Conservation (phyloP, 2,113 vertebrate species). For the Actenoides lindsayi region DNA sequence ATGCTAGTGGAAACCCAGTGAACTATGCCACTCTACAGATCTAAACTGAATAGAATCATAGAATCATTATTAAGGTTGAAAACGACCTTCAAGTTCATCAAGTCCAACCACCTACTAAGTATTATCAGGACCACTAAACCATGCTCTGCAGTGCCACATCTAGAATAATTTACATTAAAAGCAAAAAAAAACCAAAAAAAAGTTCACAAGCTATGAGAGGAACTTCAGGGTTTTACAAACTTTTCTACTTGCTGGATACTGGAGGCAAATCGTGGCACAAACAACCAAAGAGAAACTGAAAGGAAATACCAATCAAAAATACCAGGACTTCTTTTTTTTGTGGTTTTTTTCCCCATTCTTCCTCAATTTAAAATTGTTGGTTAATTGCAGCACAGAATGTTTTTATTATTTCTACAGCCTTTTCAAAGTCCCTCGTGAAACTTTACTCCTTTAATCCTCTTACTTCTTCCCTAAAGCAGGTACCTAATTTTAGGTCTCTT, state of each 20-base stretch:
- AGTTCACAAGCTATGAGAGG: neutral
- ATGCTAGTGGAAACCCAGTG: neutral
- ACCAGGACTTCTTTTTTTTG: neutral
- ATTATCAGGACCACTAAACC: too few relatives aligned
- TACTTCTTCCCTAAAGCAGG: neutral
- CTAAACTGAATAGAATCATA: neutral
- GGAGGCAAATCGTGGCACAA: neutral
- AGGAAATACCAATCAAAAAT: neutral
- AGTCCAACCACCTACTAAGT: too few relatives aligned
- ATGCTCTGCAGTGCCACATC: too few relatives aligned
- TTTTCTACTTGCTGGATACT: neutral
- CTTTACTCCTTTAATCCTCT: conserved; percentile 21
- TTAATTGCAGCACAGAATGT: conserved; percentile 15
- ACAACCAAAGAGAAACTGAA: neutral
- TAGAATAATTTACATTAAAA: neutral
- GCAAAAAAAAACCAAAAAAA: neutral
- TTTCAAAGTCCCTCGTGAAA: conserved; percentile 23
- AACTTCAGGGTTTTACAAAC: neutral
- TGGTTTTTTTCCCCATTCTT: neutral
- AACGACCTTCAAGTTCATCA: too few relatives aligned
- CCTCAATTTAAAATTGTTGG: conserved; percentile 38
- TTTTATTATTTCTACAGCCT: conserved; percentile 41
- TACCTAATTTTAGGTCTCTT: conserved; percentile 27
- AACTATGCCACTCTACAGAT: neutral
- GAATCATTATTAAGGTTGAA: too few relatives aligned